Percentiles rank a stretch among this genome's conserved stretches.
These are phyloP conservation scores for Lytechinus variegatus DNA, from an alignment of 35 echinoderm and acorn worm species.

Conservation along the genomic window DNA sequence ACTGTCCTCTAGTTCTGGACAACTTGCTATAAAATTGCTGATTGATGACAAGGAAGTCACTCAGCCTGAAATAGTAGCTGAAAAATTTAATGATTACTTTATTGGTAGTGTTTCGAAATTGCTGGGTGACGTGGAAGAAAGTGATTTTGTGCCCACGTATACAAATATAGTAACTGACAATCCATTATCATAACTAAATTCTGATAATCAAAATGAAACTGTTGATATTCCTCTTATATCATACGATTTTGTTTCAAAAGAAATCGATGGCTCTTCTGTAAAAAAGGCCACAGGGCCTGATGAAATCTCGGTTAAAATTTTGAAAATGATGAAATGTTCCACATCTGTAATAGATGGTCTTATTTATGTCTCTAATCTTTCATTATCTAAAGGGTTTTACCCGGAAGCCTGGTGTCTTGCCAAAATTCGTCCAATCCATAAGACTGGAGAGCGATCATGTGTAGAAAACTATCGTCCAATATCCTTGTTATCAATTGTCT, in stretches of 20 bases:
- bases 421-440: neutral
- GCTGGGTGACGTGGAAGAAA: neutral
- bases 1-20: conserved; percentile 9
- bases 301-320: conserved; percentile 1
- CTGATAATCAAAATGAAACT: neutral
- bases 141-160: neutral
- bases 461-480: conserved; percentile 20
- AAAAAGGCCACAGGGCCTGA: conserved; percentile 17
- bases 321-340: conserved; percentile 2
- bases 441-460: neutral
- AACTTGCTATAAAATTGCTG: neutral
- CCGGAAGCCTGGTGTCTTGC: neutral
- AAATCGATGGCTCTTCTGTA: neutral
- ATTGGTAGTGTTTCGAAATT: conserved; percentile 14
- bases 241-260: no score
- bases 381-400: neutral
- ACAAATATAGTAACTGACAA: neutral
- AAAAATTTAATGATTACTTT: conserved; percentile 15
- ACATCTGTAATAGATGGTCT: neutral
- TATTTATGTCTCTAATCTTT: neutral
- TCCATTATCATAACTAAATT: neutral
- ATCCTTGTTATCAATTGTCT: neutral
- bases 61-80: conserved; percentile 25
- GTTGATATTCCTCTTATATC: neutral
- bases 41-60: neutral